Conservation (phyloP, 2,797 vertebrate genomes). For the Nannoperca obscura region DNA sequence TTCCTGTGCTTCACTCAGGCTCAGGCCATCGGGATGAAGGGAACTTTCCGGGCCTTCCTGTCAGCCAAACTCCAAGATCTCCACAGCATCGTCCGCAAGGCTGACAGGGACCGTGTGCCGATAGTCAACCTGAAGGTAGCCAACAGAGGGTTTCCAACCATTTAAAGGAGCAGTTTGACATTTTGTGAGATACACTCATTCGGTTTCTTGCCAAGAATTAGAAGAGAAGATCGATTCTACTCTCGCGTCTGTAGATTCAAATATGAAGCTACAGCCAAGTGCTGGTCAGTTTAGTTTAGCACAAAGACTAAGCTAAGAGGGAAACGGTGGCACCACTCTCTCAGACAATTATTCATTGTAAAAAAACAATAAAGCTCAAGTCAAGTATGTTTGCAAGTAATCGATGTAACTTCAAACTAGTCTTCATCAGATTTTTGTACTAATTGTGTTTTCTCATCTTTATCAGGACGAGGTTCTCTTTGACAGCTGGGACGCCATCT, state of each 20-base stretch:
- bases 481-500: conserved; percentile 92
- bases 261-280: neutral
- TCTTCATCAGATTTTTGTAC: neutral
- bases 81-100: conserved; percentile 91
- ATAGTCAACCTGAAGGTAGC: conserved; percentile 92
- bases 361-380: neutral
- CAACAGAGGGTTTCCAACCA: too few relatives aligned
- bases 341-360: too few relatives aligned
- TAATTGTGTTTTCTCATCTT: neutral
- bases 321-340: too few relatives aligned
- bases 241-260: too few relatives aligned
- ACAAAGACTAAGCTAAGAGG: neutral
- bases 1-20: conserved; percentile 95
- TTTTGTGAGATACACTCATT: neutral
- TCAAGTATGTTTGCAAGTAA: neutral
- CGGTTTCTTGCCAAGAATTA: neutral
- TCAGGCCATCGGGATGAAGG: conserved; percentile 88
- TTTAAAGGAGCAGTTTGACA: neutral
- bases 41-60: conserved; percentile 95
- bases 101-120: conserved; percentile 84
- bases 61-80: conserved; percentile 94
- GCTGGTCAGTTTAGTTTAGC: neutral
- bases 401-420: neutral
- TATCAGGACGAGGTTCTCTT: conserved; percentile 92
- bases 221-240: too few relatives aligned